phyloP scores from a whole-genome alignment of 2,797 vertebrate genomes.

The Spinus pinus region DNA sequence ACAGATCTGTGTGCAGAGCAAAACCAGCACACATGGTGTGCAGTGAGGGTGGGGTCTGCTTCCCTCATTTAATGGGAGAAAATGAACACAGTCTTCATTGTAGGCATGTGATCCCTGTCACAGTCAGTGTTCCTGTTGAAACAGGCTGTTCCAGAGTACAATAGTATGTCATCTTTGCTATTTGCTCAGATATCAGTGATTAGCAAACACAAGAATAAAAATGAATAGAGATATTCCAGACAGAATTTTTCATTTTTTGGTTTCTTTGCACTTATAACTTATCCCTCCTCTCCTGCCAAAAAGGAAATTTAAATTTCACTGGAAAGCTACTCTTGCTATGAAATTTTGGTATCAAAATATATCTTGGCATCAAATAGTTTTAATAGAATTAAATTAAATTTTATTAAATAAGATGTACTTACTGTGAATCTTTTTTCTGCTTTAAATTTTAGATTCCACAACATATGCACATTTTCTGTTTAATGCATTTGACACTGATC shows the following conservation, averaged over 20 bases:
- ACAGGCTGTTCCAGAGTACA: background rate
- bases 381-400: background rate
- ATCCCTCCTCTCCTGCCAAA: background rate
- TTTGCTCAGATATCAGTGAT: background rate
- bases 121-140: background rate
- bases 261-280: background rate
- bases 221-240: background rate
- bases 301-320: background rate
- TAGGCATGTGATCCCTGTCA: background rate
- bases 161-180: background rate
- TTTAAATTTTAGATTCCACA: constrained; percentile 86
- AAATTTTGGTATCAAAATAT: background rate
- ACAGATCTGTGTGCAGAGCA: background rate
- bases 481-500: constrained; percentile 97
- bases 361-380: background rate
- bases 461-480: constrained; percentile 98
- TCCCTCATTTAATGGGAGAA: background rate
- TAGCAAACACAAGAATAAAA: background rate
- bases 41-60: background rate
- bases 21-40: background rate
- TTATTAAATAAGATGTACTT: background rate
- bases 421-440: background rate
- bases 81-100: background rate
- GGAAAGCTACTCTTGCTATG: background rate
- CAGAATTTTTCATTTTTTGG: background rate